phyloP scores from a whole-genome alignment of 2,888 invertebrate genomes.

The Blastobasis lacticolella region DNA sequence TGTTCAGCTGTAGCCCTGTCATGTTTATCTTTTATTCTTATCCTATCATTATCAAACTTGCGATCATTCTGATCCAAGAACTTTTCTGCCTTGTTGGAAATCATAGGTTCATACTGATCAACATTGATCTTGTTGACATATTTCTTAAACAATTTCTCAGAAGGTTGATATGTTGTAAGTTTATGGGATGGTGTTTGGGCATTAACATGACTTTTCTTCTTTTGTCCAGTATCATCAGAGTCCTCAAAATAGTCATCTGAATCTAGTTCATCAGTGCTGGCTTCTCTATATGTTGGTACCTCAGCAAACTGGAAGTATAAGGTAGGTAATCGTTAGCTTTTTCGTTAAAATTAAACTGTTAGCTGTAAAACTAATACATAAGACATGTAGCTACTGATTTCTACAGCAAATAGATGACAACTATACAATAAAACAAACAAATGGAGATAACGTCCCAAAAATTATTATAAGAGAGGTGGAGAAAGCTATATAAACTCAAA shows the following conservation, averaged over 20 bases:
- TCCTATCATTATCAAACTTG: constrained; percentile 80
- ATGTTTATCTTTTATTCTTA: constrained; percentile 89
- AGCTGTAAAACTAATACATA: too few relatives aligned
- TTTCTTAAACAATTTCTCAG: constrained; percentile 85
- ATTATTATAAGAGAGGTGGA: too few relatives aligned
- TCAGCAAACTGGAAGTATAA: constrained; percentile 48
- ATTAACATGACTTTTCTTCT: constrained; percentile 51
- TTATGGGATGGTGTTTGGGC: constrained; percentile 74
- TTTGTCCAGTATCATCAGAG: constrained; percentile 42
- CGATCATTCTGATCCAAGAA: constrained; percentile 80
- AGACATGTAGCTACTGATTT: too few relatives aligned
- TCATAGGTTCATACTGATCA: constrained; percentile 82
- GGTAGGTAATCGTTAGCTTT: too few relatives aligned
- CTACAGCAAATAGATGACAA: too few relatives aligned
- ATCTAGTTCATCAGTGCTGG: constrained; percentile 40
- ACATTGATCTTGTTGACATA: constrained; percentile 88
- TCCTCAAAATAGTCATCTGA: constrained; percentile 61
- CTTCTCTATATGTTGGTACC: constrained; percentile 34
- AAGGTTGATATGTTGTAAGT: constrained; percentile 82
- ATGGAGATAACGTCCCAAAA: too few relatives aligned
- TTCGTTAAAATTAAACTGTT: too few relatives aligned
- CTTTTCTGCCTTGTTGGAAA: constrained; percentile 81
- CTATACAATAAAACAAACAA: too few relatives aligned
- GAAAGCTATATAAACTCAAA: too few relatives aligned
- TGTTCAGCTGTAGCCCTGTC: constrained; percentile 97